Percentiles rank a stretch among this genome's conserved stretches.
Conservation (phyloP, 2,113 vertebrate species). For the Psittacara wagleri region DNA sequence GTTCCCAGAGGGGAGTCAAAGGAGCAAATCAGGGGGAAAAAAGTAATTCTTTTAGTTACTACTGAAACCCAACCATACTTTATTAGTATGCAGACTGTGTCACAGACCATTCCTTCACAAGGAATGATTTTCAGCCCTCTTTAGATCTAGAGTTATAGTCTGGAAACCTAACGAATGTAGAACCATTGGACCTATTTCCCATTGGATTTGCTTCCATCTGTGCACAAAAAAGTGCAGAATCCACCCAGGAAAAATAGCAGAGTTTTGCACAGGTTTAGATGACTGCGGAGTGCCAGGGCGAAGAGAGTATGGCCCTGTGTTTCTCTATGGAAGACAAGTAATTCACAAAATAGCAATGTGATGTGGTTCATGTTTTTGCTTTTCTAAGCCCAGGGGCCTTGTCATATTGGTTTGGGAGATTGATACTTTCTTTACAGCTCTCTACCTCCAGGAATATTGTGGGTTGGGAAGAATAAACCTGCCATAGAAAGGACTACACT, state of each 20-base stretch:
- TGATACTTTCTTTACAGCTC: background rate
- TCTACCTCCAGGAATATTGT: background rate
- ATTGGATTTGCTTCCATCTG: background rate
- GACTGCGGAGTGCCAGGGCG: background rate
- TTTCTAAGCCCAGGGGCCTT: background rate
- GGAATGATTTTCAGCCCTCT: background rate
- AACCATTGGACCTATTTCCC: background rate
- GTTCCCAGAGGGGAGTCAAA: background rate
- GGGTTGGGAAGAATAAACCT: background rate
- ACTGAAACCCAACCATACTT: background rate
- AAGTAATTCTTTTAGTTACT: background rate
- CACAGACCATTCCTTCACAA: background rate
- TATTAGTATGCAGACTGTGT: background rate
- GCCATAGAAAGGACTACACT: background rate
- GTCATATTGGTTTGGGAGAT: background rate
- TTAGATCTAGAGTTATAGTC: background rate
- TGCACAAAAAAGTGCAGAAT: background rate
- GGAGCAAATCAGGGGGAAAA: background rate
- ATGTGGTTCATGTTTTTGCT: background rate
- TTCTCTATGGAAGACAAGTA: background rate
- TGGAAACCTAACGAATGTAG: background rate
- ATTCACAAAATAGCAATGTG: background rate
- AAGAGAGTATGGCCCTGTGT: background rate
- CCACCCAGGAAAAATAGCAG: background rate
- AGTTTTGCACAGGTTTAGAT: background rate